Base-by-base conservation (phyloP, 2,888 invertebrate genomes). In the Cepaea hortensis region DNA sequence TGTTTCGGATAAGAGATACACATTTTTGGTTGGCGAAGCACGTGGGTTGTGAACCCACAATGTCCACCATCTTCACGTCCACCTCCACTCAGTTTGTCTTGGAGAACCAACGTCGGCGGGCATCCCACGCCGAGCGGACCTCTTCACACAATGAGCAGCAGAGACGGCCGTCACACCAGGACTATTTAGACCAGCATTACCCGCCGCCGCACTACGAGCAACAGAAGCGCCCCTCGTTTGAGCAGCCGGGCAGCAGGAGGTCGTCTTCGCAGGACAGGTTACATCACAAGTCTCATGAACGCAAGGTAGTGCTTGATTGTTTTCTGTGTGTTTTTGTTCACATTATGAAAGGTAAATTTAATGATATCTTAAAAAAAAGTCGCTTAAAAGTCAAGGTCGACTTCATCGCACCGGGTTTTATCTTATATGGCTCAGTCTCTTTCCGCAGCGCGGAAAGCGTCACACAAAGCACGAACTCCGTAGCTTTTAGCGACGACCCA, bases 41-140 rank as follows among this genome's bases (percentile, higher is more conserved):
- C 55, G 11, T 6, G 55, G 11, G 55, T 55, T 55, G 11, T 55
- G 76, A 55, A 55, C 15, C 55, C 1, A 55, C 65, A 35, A 89
- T 88, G 88, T 81, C 88, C 2, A 85, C 87, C 50, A 88, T 90
- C 15, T 87, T 89, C 81, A 88, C 89, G 9, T 90, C 89, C 20
- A 85, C 89, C 18, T 89, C 90, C 23, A 89, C 88, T 15, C 88
- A 90, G 76, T 90, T 86, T 77, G 89, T 90, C 20, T 72, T 89
- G 76, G 88, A 89, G 70, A 86, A 86, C 76, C 88, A 88, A 70
- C 76, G 76, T 48, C 87, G 87, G 15, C 87, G 89, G 1, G 87
- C 82, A 3, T 90, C 89, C 7, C 88, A 88, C 70, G 80, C 88
- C 20, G 89, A 89, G 68, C 85, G 85, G 5, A 62, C 79, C 7